Percentiles rank a stretch among this genome's conserved stretches.
These are phyloP conservation scores for Tylochromis polylepis DNA, from an alignment of 2,113 vertebrate genomes.

Conservation along the genomic window DNA sequence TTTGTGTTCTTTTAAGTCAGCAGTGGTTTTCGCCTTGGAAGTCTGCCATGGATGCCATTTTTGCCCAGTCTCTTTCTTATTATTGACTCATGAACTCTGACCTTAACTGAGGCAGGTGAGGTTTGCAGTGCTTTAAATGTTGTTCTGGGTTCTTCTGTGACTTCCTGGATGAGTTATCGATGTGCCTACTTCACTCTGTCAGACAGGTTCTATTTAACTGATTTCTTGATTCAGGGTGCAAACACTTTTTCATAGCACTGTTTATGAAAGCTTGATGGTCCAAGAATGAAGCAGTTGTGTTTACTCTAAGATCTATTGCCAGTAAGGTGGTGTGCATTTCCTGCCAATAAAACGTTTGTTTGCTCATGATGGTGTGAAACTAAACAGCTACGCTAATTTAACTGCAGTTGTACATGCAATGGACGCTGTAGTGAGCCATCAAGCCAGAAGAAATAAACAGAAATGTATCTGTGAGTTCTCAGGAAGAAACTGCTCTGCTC, in stretches of 20 bases:
- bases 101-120: not conserved
- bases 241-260: not conserved
- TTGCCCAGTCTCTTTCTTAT: not conserved
- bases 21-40: not conserved
- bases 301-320: not conserved
- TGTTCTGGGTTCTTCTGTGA: not conserved
- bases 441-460: not conserved
- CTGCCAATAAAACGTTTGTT: not conserved
- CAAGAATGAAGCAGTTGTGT: not conserved
- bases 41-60: not conserved
- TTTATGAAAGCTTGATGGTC: not conserved
- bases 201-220: not conserved
- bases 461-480: not conserved
- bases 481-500: not conserved
- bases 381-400: constrained; percentile 3
- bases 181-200: not conserved
- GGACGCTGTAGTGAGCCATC: not conserved
- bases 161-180: not conserved
- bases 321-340: not conserved
- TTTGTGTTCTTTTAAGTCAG: not conserved
- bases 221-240: not conserved
- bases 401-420: not conserved
- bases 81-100: not conserved
- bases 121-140: not conserved
- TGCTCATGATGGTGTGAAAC: not conserved